These are phyloP conservation scores for Ophonus ardosiacus DNA, from an alignment of 2,888 invertebrate species.

Conservation along the genomic window DNA sequence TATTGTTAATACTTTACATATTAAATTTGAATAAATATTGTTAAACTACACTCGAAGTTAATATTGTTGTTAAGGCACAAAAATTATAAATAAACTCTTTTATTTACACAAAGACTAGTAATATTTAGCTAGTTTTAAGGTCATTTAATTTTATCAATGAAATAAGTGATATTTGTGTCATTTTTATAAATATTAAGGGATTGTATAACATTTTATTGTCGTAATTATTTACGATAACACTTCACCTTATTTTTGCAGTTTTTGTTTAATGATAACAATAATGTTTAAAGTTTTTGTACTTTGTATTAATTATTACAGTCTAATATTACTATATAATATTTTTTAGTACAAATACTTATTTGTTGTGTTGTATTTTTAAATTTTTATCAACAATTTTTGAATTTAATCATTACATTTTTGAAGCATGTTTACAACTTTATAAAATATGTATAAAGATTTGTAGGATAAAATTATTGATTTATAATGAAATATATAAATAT, in stretches of 20 bases:
- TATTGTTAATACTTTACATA: neutral
- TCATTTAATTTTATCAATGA: conserved; percentile 23
- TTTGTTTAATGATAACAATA: too few species aligned
- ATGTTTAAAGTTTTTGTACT: neutral
- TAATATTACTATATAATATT: neutral
- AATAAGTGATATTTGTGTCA: neutral
- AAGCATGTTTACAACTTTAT: neutral
- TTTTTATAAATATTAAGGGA: neutral
- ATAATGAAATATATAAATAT: neutral
- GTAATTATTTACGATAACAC: too few species aligned
- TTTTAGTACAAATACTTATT: neutral
- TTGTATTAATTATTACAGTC: neutral
- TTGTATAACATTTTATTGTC: too few species aligned
- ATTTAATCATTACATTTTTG: conserved; percentile 12
- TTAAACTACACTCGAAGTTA: conserved; percentile 8
- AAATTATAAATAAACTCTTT: conserved; percentile 21
- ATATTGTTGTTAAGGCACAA: neutral
- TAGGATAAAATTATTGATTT: neutral
- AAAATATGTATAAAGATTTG: neutral
- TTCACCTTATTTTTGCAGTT: too few species aligned
- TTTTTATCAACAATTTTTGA: conserved; percentile 2
- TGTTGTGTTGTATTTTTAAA: neutral
- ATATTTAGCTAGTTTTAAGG: conserved; percentile 24
- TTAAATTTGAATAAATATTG: neutral
- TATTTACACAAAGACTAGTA: neutral